Evolutionary conservation across 1,140 invertebrate species (phyloP).

Genomic region (Nylanderia fulva): DNA sequence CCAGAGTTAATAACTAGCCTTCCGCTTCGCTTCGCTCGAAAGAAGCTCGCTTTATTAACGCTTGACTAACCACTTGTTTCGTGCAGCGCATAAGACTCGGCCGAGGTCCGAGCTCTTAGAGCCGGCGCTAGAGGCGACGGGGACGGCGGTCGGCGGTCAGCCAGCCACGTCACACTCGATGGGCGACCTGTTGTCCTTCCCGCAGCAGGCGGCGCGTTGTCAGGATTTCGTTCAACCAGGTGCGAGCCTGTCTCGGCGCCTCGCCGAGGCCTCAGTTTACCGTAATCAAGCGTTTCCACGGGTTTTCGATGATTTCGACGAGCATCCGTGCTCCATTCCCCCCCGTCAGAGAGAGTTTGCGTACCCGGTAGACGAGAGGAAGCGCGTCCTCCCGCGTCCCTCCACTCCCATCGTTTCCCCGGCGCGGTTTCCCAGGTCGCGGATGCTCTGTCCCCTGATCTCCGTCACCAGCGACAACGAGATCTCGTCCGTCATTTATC

Average conservation of each 20-base stretch:
- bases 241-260: conserved; percentile 77
- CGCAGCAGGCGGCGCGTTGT: conserved; percentile 74
- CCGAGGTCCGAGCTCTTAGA: conserved; percentile 85
- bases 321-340: neutral
- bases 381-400: conserved; percentile 16
- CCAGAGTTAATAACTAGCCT: conserved; percentile 37
- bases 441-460: conserved; percentile 38
- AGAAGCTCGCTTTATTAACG: conserved; percentile 79
- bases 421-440: neutral
- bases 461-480: conserved; percentile 49
- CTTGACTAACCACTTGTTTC: conserved; percentile 84
- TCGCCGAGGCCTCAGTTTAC: conserved; percentile 26
- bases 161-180: conserved; percentile 83
- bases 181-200: conserved; percentile 83
- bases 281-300: conserved; percentile 39
- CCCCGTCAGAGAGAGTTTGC: neutral
- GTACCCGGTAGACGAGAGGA: conserved; percentile 5
- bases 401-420: conserved; percentile 39
- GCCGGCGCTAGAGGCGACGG: conserved; percentile 70
- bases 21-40: conserved; percentile 44
- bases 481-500: conserved; percentile 36
- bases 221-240: conserved; percentile 75
- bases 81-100: conserved; percentile 83
- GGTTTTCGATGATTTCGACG: neutral
- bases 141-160: conserved; percentile 57